Evolutionary conservation across 2,113 vertebrate genomes (phyloP).

Genomic region (Elaphurus davidianus): DNA sequence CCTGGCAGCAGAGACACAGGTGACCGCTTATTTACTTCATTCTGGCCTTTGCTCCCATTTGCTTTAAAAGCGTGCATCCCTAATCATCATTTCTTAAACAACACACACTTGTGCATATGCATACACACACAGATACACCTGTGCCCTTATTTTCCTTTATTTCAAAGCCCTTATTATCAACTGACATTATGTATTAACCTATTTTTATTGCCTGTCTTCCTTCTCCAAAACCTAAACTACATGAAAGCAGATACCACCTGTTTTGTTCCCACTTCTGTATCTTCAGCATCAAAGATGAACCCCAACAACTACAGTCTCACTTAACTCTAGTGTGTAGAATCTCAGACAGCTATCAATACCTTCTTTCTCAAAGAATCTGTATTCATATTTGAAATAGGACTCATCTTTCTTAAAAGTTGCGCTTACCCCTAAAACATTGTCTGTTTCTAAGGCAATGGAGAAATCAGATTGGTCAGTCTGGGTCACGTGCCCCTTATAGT

Average conservation of each 20-base stretch:
- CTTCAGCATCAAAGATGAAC: background rate
- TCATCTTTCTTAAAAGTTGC: background rate
- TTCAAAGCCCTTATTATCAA: background rate
- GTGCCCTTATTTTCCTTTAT: background rate
- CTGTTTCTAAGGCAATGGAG: background rate
- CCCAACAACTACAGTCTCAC: background rate
- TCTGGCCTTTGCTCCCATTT: background rate
- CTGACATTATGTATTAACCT: background rate
- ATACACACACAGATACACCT: background rate
- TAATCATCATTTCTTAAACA: background rate
- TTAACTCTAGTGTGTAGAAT: background rate
- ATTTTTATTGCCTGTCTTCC: background rate
- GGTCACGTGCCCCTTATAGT: background rate
- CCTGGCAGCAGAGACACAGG: background rate
- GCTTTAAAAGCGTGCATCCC: background rate
- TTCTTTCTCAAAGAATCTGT: constrained; percentile 3
- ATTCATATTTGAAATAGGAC: background rate
- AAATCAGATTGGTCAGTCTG: background rate
- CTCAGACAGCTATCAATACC: background rate
- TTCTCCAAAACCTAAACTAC: background rate
- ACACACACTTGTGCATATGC: background rate
- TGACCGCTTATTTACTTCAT: background rate
- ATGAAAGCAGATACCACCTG: background rate
- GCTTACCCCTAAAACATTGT: background rate
- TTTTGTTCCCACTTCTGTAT: background rate